phyloP scores from a whole-genome alignment of 2,113 vertebrate species.

The Thunnus maccoyii region DNA sequence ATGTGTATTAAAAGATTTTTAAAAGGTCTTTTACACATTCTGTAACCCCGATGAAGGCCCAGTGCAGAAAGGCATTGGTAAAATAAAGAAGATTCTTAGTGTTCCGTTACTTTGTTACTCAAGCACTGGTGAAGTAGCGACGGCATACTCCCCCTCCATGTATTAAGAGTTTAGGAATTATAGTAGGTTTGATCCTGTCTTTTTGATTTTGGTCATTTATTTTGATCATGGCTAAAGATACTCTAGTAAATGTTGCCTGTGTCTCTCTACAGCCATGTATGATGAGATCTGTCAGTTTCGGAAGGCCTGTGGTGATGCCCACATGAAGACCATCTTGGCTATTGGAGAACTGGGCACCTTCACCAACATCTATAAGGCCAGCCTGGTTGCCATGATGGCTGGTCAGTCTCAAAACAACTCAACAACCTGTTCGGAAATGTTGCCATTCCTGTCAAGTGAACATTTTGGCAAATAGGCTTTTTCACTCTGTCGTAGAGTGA shows the following conservation, averaged over 20 bases:
- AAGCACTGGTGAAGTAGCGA: too few species aligned
- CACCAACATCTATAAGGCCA: conserved; percentile 95
- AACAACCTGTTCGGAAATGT: background rate
- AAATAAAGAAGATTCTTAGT: too few species aligned
- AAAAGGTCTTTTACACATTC: too few species aligned
- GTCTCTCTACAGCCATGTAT: conserved; percentile 87
- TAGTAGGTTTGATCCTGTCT: background rate
- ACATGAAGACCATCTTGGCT: conserved; percentile 97
- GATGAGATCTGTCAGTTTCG: conserved; percentile 92
- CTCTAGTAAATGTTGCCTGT: background rate
- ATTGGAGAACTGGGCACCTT: conserved; percentile 94
- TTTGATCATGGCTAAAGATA: background rate
- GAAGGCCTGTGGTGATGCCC: conserved; percentile 91
- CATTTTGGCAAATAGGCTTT: background rate
- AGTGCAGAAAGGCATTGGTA: too few species aligned
- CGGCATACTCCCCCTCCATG: too few species aligned
- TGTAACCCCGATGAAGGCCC: too few species aligned
- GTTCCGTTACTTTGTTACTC: too few species aligned
- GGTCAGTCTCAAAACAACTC: conserved; percentile 81
- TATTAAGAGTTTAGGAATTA: background rate
- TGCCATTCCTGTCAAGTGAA: background rate
- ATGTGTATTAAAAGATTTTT: too few species aligned
- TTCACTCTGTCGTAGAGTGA: too few species aligned
- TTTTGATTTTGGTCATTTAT: background rate
- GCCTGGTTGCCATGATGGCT: conserved; percentile 98